Conservation (phyloP, 2,113 vertebrate genomes). For the Leptobrachium leishanense region DNA sequence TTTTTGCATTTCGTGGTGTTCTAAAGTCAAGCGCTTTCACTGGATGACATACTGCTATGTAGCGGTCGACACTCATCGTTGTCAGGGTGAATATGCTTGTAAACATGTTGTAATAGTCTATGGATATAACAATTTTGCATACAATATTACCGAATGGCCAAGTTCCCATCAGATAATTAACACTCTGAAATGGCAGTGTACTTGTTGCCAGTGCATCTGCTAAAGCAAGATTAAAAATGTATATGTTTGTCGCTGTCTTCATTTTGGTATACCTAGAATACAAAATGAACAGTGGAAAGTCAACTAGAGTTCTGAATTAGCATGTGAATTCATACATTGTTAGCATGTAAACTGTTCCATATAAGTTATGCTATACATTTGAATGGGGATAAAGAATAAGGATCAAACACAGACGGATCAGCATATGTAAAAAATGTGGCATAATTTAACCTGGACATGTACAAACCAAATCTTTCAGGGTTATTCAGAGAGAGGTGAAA, state of each 20-base stretch:
- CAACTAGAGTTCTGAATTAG: background rate
- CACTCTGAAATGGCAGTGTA: conserved; percentile 95
- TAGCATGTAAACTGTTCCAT: no score
- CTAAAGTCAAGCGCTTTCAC: conserved; percentile 96
- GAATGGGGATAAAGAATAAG: no score
- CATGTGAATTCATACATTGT: no score
- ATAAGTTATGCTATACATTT: no score
- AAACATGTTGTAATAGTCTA: conserved; percentile 99
- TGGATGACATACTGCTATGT: conserved; percentile 94
- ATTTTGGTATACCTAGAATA: conserved; percentile 93
- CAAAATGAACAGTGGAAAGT: background rate
- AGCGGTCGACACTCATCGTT: conserved; percentile 98
- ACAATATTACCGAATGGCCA: conserved; percentile 93
- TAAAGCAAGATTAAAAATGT: conserved; percentile 96
- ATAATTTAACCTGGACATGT: no score
- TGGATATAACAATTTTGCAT: conserved; percentile 95
- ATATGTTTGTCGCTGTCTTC: conserved; percentile 99
- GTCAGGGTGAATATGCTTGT: conserved; percentile 98
- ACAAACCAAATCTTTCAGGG: no score
- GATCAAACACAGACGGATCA: no score
- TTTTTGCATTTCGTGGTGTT: conserved; percentile 94
- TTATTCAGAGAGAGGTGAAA: no score
- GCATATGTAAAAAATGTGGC: no score
- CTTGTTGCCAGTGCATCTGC: conserved; percentile 95
- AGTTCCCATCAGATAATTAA: conserved; percentile 96